A percentile compares a stretch with the other conserved stretches of the same genome.
Evolutionary conservation across 1,140 invertebrate species (phyloP).

Genomic region (Trichoplusia ni): DNA sequence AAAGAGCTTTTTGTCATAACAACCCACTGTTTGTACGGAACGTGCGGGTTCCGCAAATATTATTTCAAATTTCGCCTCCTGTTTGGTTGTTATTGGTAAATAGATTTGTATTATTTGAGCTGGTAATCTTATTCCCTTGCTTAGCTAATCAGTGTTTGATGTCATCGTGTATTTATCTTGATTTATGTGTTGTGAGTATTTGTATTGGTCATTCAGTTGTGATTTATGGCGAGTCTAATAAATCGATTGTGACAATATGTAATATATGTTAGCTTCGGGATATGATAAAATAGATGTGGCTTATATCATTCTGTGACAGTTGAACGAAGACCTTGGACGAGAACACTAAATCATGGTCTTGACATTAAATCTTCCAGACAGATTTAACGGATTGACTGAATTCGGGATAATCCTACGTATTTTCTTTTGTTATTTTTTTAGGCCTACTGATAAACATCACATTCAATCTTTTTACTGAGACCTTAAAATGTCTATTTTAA

Average conservation of each 20-base stretch:
- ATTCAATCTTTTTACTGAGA: no score
- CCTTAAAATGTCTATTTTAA: no score
- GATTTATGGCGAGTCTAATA: not conserved
- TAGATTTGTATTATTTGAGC: conserved; percentile 63
- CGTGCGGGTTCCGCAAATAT: conserved; percentile 61
- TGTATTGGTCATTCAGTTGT: not conserved
- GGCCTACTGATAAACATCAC: no score
- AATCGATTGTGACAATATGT: not conserved
- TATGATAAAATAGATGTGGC: no score
- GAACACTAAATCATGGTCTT: no score
- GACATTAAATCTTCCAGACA: no score
- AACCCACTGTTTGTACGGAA: conserved; percentile 50
- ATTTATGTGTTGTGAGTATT: not conserved
- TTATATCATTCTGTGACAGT: no score
- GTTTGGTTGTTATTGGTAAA: conserved; percentile 54
- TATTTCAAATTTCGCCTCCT: conserved; percentile 66
- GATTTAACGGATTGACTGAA: no score
- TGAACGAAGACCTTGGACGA: no score
- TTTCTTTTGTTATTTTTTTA: no score
- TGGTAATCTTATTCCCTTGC: conserved; percentile 60
- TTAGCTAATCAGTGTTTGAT: conserved; percentile 44
- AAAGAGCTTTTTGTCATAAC: conserved; percentile 65
- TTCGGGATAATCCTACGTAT: no score
- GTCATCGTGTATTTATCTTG: conserved; percentile 21
- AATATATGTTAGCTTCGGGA: not conserved